Percentiles rank a stretch among this genome's conserved stretches.
Conservation (phyloP, 2,888 invertebrate species). For the Iselma pallidipennis region DNA sequence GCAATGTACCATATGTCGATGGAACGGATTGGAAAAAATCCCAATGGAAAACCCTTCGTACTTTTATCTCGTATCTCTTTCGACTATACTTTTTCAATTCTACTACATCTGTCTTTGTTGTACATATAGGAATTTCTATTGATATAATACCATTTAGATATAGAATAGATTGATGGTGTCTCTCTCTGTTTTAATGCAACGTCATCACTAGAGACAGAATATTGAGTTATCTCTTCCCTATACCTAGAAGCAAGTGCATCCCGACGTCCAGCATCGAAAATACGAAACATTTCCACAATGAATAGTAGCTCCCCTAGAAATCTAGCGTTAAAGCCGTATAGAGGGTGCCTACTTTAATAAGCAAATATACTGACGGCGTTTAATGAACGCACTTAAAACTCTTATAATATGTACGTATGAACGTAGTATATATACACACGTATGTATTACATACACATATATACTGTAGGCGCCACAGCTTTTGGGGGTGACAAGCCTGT, state of each 20-base stretch:
- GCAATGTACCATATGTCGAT: not conserved
- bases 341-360: conserved; percentile 49
- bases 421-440: conserved; percentile 40
- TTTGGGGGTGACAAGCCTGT: conserved; percentile 19
- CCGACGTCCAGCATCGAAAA: not conserved
- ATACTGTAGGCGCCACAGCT: conserved; percentile 30
- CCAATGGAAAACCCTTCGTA: not conserved
- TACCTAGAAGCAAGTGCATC: conserved; percentile 28
- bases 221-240: not conserved
- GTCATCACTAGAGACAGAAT: not conserved
- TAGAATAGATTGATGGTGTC: not conserved
- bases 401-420: conserved; percentile 22
- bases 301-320: conserved; percentile 47
- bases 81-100: not conserved
- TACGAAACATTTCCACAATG: conserved; percentile 41
- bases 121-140: not conserved
- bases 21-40: not conserved
- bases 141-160: not conserved
- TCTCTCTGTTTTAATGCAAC: not conserved
- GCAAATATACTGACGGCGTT: conserved; percentile 53
- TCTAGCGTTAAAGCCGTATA: conserved; percentile 14
- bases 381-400: conserved; percentile 52
- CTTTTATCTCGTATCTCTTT: not conserved
- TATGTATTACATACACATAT: conserved; percentile 24
- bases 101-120: not conserved